phyloP scores from a whole-genome alignment of 2,888 invertebrate genomes.

The Sesia apiformis region DNA sequence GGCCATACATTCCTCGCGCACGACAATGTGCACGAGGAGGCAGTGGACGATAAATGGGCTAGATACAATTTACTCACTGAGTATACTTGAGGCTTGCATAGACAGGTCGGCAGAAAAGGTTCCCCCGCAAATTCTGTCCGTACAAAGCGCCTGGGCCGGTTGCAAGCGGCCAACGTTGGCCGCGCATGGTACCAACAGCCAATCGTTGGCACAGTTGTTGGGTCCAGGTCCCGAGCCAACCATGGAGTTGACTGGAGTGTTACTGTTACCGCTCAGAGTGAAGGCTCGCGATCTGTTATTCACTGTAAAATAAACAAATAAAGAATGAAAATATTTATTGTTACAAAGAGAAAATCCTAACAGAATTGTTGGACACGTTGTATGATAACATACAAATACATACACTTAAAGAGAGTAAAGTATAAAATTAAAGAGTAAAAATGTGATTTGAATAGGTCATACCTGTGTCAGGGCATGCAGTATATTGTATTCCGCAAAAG shows the following conservation, averaged over 20 bases:
- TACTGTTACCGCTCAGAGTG: constrained; percentile 85
- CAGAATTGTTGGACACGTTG: too few relatives aligned
- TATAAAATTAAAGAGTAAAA: too few relatives aligned
- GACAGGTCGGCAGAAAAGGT: constrained; percentile 83
- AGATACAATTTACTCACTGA: constrained; percentile 72
- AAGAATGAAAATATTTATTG: too few relatives aligned
- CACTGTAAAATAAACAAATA: constrained; percentile 48
- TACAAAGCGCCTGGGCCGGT: constrained; percentile 76
- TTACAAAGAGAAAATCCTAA: too few relatives aligned
- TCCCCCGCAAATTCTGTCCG: constrained; percentile 89
- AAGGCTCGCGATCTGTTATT: constrained; percentile 84
- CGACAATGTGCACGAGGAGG: too few relatives aligned
- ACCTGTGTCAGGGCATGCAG: constrained; percentile 82
- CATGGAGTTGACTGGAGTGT: constrained; percentile 79
- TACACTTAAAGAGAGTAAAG: too few relatives aligned
- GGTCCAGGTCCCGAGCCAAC: constrained; percentile 78
- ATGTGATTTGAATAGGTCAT: neutral
- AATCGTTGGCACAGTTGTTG: constrained; percentile 84
- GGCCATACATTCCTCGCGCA: too few relatives aligned
- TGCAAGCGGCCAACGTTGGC: constrained; percentile 77
- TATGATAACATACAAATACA: too few relatives aligned
- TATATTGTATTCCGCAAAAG: constrained; percentile 90
- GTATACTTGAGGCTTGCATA: constrained; percentile 78
- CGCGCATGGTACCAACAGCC: constrained; percentile 86
- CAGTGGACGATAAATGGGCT: too few relatives aligned